These are phyloP conservation scores for Aleiodes sp. DNA, from an alignment of 1,140 invertebrate genomes.

Conservation along the genomic window DNA sequence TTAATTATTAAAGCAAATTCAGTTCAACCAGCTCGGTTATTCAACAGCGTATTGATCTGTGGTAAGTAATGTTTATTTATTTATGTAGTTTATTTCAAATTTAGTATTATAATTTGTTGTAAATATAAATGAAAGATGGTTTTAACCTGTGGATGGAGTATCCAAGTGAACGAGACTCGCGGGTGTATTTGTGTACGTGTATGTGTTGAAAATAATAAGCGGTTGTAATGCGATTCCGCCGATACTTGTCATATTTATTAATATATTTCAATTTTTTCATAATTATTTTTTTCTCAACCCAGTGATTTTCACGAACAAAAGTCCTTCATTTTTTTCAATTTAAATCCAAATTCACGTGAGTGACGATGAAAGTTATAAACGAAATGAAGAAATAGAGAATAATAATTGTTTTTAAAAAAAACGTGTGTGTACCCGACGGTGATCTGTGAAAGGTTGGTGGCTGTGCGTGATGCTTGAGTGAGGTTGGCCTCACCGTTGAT, in stretches of 20 bases:
- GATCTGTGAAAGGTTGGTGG: constrained; percentile 1
- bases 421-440: not conserved
- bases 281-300: not conserved
- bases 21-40: not conserved
- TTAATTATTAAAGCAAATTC: not conserved
- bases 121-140: not conserved
- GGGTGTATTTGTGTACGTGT: constrained; percentile 6
- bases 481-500: constrained; percentile 13
- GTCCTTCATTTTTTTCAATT: not conserved
- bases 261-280: not conserved
- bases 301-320: not conserved
- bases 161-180: constrained; percentile 12
- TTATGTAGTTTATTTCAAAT: no score
- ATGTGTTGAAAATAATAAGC: constrained; percentile 8
- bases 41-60: not conserved
- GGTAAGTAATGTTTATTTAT: no score
- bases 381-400: no score
- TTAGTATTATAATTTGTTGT: not conserved
- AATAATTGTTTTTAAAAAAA: not conserved
- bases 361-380: no score
- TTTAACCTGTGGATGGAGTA: not conserved
- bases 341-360: no score
- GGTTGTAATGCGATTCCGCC: constrained; percentile 1
- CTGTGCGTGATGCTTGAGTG: constrained; percentile 13
- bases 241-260: constrained; percentile 17